A percentile compares a stretch with the other conserved stretches of the same genome.
Conservation (phyloP, 2,113 vertebrate genomes). For the Coptodon bakossiorum region DNA sequence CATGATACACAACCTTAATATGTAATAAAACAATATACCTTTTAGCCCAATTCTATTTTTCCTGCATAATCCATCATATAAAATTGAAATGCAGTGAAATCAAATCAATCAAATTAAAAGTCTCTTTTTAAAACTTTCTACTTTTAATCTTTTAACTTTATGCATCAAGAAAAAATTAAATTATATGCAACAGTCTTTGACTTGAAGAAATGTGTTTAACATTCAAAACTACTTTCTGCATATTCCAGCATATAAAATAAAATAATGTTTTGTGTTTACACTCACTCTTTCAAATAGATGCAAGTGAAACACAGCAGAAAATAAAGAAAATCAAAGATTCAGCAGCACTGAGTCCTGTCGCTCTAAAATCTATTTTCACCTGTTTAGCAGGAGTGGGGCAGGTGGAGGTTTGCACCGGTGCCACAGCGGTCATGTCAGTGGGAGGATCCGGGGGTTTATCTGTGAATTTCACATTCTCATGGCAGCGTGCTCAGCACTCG, state of each 20-base stretch:
- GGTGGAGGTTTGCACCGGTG: rapidly evolving
- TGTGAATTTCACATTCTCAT: background rate
- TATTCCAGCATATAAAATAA: background rate
- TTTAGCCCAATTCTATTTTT: background rate
- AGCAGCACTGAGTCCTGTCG: background rate
- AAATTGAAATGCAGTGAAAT: rapidly evolving
- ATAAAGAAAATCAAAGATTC: background rate
- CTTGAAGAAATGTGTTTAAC: background rate
- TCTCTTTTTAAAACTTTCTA: background rate
- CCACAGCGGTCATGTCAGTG: background rate
- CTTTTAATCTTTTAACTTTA: background rate
- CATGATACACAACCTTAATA: background rate
- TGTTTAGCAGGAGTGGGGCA: background rate
- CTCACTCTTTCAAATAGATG: background rate
- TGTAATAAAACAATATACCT: rapidly evolving
- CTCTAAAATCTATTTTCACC: rapidly evolving
- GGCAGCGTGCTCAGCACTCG: rapidly evolving
- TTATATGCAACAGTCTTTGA: background rate
- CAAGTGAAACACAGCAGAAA: background rate
- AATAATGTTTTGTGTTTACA: background rate
- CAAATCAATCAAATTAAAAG: background rate
- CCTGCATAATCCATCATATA: background rate
- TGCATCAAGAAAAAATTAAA: rapidly evolving
- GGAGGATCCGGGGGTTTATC: background rate
- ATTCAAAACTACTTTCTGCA: background rate